Evolutionary conservation across 2,888 invertebrate genomes (phyloP), one percentile per base, ranked within the genome.

Genomic region (Caenorhabditis auriculariae): DNA sequence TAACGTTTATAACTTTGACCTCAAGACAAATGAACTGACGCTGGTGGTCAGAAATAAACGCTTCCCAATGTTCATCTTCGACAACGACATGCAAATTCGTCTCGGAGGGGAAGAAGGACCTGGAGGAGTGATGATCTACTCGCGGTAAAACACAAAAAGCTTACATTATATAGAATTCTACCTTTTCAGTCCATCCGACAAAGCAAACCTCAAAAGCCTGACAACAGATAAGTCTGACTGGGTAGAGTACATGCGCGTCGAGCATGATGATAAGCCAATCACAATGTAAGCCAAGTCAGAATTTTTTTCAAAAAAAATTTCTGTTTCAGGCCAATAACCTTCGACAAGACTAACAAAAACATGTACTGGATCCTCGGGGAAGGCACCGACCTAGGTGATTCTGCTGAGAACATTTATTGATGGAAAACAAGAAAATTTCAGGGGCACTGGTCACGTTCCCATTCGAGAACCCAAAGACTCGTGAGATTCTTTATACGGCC

Each of bases 331-430:
- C 79, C 78, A 3, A 69, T 79, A 19, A 66, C 72, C 4, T 79
- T 79, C 58, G 75, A 76, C 47, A 68, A 68, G 32, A 68, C 72
- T 41, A 78, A 79, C 65, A 68, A 74, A 47, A 69, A 66, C 38
- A 70, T 79, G 66, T 79, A 70, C 61, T 79, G 78, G 78, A 68
- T 75, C 37, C 69, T 73, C 74, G 79, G 76, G 42, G 72, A 72
- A 17, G 77, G 66, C 32, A 67, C 70, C 27, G 78, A 79, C 51
- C 68, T 79, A 5, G 79, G 79, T 29, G 69, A 74, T 19, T 41
- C 15, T n/a, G n/a, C n/a, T n/a, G n/a, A n/a, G n/a, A n/a, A 17
- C 12, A 41, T 41, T 41, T 12, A 41, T 17, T 17, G 9, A n/a
- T 41, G 17, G n/a, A 12, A 9, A 9, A 41, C 12, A 41, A n/a